A percentile compares a stretch with the other conserved stretches of the same genome.
phyloP scores from a whole-genome alignment of 92 coral and sea anemone species.

The Desmophyllum pertusum region DNA sequence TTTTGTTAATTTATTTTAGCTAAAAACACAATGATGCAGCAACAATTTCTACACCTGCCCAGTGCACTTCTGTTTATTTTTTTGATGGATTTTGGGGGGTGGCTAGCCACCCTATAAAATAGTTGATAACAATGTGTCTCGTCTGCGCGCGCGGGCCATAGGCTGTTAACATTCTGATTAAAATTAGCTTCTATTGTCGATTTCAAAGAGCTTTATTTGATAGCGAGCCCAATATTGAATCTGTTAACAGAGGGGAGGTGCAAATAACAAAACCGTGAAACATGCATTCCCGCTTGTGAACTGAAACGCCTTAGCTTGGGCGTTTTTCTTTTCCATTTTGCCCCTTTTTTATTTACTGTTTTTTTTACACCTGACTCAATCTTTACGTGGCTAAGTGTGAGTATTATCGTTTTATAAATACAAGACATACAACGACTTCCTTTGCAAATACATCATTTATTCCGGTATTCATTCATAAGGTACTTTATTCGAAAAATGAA shows the following conservation, averaged over 20 bases:
- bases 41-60: too few relatives aligned
- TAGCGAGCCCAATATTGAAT: not conserved
- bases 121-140: not conserved
- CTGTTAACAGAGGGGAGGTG: not conserved
- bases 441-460: not conserved
- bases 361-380: not conserved
- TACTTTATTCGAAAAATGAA: not conserved
- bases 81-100: too few relatives aligned
- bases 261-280: too few relatives aligned
- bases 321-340: too few relatives aligned
- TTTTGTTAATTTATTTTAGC: too few relatives aligned
- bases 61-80: too few relatives aligned
- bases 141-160: not conserved
- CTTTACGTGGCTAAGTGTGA: not conserved
- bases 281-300: too few relatives aligned
- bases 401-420: not conserved
- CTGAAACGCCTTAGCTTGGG: too few relatives aligned
- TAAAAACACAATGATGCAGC: too few relatives aligned
- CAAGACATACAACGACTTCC: not conserved
- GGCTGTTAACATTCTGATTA: not conserved
- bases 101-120: too few relatives aligned
- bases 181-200: not conserved
- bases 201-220: not conserved
- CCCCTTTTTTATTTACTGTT: too few relatives aligned
- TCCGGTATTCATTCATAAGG: not conserved